Evolutionary conservation across 2,797 vertebrate genomes (phyloP).

Genomic region (Anas georgica): DNA sequence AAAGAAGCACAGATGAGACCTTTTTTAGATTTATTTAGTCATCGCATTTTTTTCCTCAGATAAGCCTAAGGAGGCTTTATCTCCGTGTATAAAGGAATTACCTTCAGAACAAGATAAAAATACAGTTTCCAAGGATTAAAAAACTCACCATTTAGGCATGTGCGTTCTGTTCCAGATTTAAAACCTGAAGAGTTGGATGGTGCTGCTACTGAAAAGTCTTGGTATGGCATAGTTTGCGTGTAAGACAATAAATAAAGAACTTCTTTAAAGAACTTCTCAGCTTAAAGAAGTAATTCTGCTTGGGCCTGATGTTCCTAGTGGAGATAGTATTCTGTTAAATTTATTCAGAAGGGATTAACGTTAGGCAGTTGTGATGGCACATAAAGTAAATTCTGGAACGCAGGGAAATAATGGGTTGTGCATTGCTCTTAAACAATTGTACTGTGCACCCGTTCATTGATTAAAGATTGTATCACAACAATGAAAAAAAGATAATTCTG

Average conservation of each 20-base stretch:
- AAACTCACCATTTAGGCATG: not conserved
- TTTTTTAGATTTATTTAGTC: not conserved
- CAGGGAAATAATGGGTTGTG: not conserved
- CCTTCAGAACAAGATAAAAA: slow-evolving; percentile 27
- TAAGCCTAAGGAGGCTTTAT: slow-evolving; percentile 15
- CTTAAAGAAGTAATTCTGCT: slow-evolving; percentile 11
- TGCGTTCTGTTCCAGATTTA: slow-evolving; percentile 1
- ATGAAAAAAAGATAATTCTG: not conserved
- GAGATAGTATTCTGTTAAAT: not conserved
- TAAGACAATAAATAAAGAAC: not conserved
- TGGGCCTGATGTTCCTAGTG: not conserved
- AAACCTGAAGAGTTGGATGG: not conserved
- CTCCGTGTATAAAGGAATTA: slow-evolving; percentile 6
- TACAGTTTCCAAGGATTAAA: slow-evolving; percentile 30
- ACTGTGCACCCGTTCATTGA: not conserved
- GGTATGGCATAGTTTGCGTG: not conserved
- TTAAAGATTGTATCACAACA: not conserved
- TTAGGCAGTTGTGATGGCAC: not conserved
- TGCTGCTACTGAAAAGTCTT: not conserved
- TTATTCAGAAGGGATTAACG: not conserved
- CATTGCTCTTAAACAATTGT: not conserved
- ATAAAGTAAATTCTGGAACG: not conserved
- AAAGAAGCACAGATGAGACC: not conserved
- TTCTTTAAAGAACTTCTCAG: not conserved
- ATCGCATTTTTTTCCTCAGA: not conserved